Conservation (phyloP, 2,888 invertebrate genomes). For the Erebia ligea region DNA sequence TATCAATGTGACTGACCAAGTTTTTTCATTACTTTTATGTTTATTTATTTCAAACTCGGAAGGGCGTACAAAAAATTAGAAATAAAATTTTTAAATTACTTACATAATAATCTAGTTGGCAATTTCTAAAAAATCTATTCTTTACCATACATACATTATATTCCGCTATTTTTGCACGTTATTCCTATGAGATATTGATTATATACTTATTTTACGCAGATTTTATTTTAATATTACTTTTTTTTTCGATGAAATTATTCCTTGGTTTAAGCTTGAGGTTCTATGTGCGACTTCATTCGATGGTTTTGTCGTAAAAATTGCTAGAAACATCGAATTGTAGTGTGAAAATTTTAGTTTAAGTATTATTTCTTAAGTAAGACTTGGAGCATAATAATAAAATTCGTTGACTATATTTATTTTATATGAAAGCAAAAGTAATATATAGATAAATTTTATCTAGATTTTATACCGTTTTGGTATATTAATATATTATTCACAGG, state of each 20-base stretch:
- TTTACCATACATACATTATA: slow-evolving; percentile 15
- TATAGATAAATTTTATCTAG: slow-evolving; percentile 45
- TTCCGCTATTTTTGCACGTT: slow-evolving; percentile 41
- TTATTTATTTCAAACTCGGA: neutral
- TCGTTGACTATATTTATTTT: slow-evolving; percentile 40
- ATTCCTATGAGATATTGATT: slow-evolving; percentile 51
- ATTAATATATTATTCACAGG: slow-evolving; percentile 1
- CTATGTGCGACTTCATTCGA: slow-evolving; percentile 19
- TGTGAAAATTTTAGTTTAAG: slow-evolving; percentile 39
- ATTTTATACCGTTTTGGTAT: slow-evolving; percentile 57
- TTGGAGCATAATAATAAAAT: slow-evolving; percentile 31
- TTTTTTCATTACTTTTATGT: slow-evolving; percentile 19
- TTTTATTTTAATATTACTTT: slow-evolving; percentile 43
- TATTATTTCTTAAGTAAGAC: slow-evolving; percentile 53
- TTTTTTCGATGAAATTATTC: slow-evolving; percentile 63
- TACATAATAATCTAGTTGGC: neutral
- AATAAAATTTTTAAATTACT: neutral
- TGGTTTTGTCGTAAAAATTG: slow-evolving; percentile 11
- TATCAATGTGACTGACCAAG: slow-evolving; percentile 27
- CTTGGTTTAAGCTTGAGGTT: slow-evolving; percentile 45
- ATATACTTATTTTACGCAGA: slow-evolving; percentile 47
- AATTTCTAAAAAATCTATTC: slow-evolving; percentile 8
- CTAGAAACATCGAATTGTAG: slow-evolving; percentile 10
- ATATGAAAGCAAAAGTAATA: slow-evolving; percentile 38
- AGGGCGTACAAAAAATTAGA: neutral